These are phyloP conservation scores for Hypomecis atomaria DNA, from an alignment of 2,888 invertebrate genomes.

Conservation along the genomic window DNA sequence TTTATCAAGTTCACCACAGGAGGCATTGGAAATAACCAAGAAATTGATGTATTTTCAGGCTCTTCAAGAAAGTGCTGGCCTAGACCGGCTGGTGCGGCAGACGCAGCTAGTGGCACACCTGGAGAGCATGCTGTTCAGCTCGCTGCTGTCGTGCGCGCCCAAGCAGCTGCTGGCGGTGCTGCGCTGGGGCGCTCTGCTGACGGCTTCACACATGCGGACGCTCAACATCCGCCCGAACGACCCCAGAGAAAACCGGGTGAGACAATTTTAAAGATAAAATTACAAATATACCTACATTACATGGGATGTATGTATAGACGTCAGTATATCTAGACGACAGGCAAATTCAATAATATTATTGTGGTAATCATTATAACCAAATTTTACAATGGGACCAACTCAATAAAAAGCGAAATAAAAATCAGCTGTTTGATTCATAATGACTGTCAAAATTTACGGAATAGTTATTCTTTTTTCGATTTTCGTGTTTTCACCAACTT, in stretches of 20 bases:
- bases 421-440: no score
- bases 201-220: constrained; percentile 90
- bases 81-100: constrained; percentile 92
- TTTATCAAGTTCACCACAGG: no score
- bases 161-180: constrained; percentile 86
- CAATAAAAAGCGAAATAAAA: no score
- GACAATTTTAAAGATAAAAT: background rate
- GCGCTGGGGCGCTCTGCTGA: constrained; percentile 89
- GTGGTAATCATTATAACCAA: no score
- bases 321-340: no score
- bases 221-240: constrained; percentile 93
- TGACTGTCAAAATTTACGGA: no score
- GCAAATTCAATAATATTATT: no score
- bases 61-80: constrained; percentile 91
- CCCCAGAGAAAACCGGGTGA: constrained; percentile 89
- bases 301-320: no score
- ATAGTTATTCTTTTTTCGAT: no score
- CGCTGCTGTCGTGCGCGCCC: constrained; percentile 88
- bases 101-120: constrained; percentile 92
- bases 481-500: no score
- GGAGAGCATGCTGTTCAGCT: constrained; percentile 93
- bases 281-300: no score
- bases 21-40: background rate
- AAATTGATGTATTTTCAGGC: constrained; percentile 75
- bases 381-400: no score